Percentiles rank a stretch among this genome's conserved stretches.
phyloP scores from a whole-genome alignment of 2,113 vertebrate genomes.

The Acrocephalus arundinaceus region DNA sequence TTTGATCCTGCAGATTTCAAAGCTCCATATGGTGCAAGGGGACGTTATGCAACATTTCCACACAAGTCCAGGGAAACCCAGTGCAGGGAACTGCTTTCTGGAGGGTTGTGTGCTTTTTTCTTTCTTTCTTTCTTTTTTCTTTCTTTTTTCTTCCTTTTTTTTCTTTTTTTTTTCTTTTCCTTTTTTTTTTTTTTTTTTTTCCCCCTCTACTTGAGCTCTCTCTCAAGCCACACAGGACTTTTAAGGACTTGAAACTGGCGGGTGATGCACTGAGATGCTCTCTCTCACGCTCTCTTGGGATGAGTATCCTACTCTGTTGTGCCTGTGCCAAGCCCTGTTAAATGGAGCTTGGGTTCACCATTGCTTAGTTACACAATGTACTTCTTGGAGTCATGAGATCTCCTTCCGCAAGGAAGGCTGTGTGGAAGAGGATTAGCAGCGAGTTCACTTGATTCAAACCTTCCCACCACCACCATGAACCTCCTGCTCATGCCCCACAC shows the following conservation, averaged over 20 bases:
- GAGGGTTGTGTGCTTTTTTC: not conserved
- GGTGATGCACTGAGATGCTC: not conserved
- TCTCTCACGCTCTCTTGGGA: conserved; percentile 43
- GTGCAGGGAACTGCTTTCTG: not conserved
- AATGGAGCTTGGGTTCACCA: conserved; percentile 20
- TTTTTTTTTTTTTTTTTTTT: accelerated
- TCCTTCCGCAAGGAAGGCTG: not conserved
- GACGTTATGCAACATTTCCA: not conserved
- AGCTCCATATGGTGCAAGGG: not conserved
- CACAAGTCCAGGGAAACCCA: not conserved
- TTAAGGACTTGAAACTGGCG: not conserved
- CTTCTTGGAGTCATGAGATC: conserved; percentile 35
- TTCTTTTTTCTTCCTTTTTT: too few species aligned
- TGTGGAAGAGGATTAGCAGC: conserved; percentile 38
- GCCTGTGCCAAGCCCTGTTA: conserved; percentile 34
- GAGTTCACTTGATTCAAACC: not conserved
- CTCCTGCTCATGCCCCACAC: not conserved
- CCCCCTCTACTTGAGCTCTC: not conserved
- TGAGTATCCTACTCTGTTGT: not conserved
- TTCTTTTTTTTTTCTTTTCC: too few species aligned
- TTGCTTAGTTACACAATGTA: conserved; percentile 45
- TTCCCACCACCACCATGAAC: not conserved
- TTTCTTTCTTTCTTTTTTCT: too few species aligned
- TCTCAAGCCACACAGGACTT: conserved; percentile 12
- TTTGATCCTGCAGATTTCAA: not conserved